phyloP scores from a whole-genome alignment of 2,113 vertebrate species.

The Syrmaticus mikado region DNA sequence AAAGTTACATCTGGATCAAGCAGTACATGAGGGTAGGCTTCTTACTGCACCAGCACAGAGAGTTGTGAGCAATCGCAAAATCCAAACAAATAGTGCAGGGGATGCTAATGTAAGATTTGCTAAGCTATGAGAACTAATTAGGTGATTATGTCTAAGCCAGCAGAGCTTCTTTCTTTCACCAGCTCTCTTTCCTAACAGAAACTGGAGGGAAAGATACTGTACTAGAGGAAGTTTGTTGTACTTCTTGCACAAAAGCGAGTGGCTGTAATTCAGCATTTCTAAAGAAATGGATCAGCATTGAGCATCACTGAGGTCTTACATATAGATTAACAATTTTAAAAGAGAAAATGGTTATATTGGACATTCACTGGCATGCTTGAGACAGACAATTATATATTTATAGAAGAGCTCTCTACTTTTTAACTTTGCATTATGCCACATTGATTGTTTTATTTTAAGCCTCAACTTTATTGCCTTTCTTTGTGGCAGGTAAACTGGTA shows the following conservation, averaged over 20 bases:
- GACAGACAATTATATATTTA: neutral
- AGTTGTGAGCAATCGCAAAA: neutral
- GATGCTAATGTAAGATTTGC: neutral
- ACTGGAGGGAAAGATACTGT: conserved; percentile 24
- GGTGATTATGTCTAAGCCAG: neutral
- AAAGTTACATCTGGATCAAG: neutral
- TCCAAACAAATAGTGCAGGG: neutral
- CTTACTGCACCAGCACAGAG: neutral
- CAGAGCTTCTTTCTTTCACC: neutral
- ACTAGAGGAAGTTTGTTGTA: conserved; percentile 55
- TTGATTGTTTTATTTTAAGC: neutral
- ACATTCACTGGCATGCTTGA: neutral
- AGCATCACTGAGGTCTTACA: conserved; percentile 10
- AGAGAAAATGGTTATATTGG: neutral
- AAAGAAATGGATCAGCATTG: conserved; percentile 11
- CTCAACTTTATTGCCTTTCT: neutral
- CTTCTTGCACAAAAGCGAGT: conserved; percentile 53
- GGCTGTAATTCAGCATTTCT: conserved; percentile 56
- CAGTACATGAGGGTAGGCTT: neutral
- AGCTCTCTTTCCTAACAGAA: conserved; percentile 40
- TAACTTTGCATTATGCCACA: neutral
- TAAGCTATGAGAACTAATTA: conserved; percentile 9
- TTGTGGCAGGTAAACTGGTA: neutral
- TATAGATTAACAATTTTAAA: neutral
- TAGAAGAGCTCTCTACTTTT: neutral